phyloP scores from a whole-genome alignment of 2,888 invertebrate genomes.

The Lasioglossum pauxillum region DNA sequence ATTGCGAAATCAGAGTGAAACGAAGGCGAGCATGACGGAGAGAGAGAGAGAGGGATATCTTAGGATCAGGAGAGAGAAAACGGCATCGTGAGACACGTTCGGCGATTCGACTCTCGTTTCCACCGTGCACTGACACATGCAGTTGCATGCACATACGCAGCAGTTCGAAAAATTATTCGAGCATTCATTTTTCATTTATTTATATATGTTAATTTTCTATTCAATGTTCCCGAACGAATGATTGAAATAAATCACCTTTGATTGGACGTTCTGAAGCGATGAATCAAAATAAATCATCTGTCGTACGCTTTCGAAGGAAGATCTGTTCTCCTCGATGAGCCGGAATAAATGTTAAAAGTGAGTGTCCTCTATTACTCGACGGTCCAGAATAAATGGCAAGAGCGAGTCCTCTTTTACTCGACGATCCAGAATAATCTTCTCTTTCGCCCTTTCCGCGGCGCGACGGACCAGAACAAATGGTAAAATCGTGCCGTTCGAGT shows the following conservation, averaged over 20 bases:
- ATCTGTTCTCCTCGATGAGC: background rate
- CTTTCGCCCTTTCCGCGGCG: background rate
- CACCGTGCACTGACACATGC: conserved; percentile 42
- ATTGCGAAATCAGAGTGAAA: conserved; percentile 67
- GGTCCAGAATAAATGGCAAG: background rate
- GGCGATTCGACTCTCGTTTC: conserved; percentile 71
- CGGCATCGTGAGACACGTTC: conserved; percentile 77
- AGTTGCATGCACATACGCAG: background rate
- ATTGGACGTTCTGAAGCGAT: background rate
- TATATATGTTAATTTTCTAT: background rate
- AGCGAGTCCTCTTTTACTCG: background rate
- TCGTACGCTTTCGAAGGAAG: background rate
- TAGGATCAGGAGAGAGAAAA: conserved; percentile 47
- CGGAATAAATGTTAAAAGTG: background rate
- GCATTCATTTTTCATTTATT: background rate
- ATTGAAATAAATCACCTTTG: background rate
- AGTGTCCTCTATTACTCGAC: background rate
- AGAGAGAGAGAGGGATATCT: background rate
- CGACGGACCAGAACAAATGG: background rate
- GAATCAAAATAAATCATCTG: background rate
- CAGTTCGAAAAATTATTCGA: background rate
- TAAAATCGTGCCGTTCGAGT: background rate
- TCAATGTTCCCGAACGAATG: background rate
- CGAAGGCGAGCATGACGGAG: conserved; percentile 37
- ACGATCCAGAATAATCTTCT: background rate